These are phyloP conservation scores for Hypsibius dujardini DNA, from an alignment of 1,140 invertebrate species.

Conservation along the genomic window DNA sequence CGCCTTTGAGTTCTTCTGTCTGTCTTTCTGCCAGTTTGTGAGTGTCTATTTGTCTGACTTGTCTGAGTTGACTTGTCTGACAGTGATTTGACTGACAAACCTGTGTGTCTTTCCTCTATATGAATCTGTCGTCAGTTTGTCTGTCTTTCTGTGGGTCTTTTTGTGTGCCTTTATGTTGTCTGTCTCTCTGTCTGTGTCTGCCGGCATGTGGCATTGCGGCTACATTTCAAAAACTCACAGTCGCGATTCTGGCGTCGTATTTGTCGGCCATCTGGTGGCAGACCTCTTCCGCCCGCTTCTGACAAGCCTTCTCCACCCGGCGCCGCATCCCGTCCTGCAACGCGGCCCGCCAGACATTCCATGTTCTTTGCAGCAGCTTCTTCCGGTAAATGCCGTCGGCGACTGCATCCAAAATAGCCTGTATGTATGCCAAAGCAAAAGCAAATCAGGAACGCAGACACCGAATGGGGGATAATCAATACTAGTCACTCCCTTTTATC, in stretches of 20 bases:
- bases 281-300: conserved; percentile 32
- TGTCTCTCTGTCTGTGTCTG: not conserved
- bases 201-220: not conserved
- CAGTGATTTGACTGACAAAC: no score
- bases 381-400: conserved; percentile 27
- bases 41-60: no score
- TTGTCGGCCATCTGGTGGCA: conserved; percentile 31
- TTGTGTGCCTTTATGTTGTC: no score
- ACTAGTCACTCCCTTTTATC: no score
- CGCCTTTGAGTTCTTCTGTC: no score
- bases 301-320: conserved; percentile 31
- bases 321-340: conserved; percentile 29
- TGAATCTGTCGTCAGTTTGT: no score
- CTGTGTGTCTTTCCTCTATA: no score
- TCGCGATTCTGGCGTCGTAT: conserved; percentile 30
- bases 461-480: no score
- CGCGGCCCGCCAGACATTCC: conserved; percentile 29
- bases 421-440: not conserved
- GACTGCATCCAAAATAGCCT: conserved; percentile 20
- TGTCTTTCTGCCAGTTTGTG: no score
- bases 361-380: conserved; percentile 25
- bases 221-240: conserved; percentile 24
- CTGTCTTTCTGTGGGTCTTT: no score
- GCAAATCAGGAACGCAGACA: no score
- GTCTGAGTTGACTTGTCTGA: no score